Evolutionary conservation across 2,888 invertebrate species (phyloP), one percentile per base, ranked within the genome.

Genomic region (Catonia carolina): DNA sequence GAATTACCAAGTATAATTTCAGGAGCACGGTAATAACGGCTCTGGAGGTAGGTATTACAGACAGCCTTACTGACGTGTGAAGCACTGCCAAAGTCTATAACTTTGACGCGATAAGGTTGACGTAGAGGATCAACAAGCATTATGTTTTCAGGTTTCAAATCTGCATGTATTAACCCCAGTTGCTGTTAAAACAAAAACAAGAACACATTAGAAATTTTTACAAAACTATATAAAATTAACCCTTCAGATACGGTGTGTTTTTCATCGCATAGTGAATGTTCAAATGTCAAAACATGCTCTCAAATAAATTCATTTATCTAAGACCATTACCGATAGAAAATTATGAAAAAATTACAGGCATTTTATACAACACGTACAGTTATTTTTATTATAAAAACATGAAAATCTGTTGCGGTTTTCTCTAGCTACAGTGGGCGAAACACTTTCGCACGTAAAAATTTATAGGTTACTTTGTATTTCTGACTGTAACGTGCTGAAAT

Each of bases 1-100:
- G 36, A 53, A 62, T 60, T 63, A 72, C 73, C 99, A 69, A 96
- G 80, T 70, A 97, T 96, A 69, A 96, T 96, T 76, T 96, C 96
- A 2, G 96, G 96, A 33, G 96, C 95, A 65, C 97, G 86, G 76
- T 99, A 99, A 73, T 99, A 99, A 71, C 99, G 83, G 68, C 97
- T 98, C 78, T 99, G 99, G 69, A 99, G 80, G 74, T 99, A 99
- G 7, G 99, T 99, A 72, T 99, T 99, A 76, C 98, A 98, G 50
- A 99, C 97, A 12, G 98, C 98, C 77, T 99, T 99, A 75, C 95
- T 95, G 67, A 98, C 96, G 75, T 99, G 98, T 60, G 96, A 96
- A 54, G 99, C 99, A 71, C 96, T 97, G 66, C 99, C 99, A 77
- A 99, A 99, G 80, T 99, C 99, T 69, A 99, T 99, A 50, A 97